phyloP scores from a whole-genome alignment of 2,113 vertebrate species.

The Actinemys pallida region DNA sequence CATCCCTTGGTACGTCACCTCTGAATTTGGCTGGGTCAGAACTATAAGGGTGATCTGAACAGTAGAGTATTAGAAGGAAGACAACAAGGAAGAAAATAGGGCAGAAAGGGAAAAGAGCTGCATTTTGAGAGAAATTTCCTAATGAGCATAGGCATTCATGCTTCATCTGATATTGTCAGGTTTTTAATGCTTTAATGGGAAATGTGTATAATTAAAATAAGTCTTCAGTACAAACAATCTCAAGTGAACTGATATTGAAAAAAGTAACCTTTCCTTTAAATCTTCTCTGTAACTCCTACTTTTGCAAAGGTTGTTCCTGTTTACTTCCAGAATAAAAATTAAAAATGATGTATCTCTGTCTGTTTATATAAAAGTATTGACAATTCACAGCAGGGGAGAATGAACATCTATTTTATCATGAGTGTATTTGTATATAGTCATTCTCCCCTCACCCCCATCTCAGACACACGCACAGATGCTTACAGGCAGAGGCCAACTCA shows the following conservation, averaged over 20 bases:
- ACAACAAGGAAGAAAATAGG: background rate
- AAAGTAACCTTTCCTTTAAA: rapidly evolving
- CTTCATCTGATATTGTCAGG: background rate
- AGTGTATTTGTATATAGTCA: background rate
- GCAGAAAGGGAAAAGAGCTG: constrained; percentile 8
- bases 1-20: background rate
- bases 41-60: constrained; percentile 17
- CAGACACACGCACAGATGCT: background rate
- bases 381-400: constrained; percentile 12
- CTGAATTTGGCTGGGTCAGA: background rate
- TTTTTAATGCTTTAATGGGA: background rate
- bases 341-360: background rate
- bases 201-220: background rate
- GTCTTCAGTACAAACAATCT: background rate
- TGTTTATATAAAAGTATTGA: background rate
- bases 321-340: background rate
- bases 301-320: background rate
- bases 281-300: background rate
- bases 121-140: background rate
- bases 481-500: constrained; percentile 34
- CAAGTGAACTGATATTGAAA: background rate
- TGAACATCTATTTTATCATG: constrained; percentile 15
- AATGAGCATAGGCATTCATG: background rate
- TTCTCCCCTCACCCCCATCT: background rate
- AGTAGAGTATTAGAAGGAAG: background rate